Percentiles rank a stretch among this genome's conserved stretches.
Conservation (phyloP, 1,140 invertebrate species). For the Neodiprion virginianus region DNA sequence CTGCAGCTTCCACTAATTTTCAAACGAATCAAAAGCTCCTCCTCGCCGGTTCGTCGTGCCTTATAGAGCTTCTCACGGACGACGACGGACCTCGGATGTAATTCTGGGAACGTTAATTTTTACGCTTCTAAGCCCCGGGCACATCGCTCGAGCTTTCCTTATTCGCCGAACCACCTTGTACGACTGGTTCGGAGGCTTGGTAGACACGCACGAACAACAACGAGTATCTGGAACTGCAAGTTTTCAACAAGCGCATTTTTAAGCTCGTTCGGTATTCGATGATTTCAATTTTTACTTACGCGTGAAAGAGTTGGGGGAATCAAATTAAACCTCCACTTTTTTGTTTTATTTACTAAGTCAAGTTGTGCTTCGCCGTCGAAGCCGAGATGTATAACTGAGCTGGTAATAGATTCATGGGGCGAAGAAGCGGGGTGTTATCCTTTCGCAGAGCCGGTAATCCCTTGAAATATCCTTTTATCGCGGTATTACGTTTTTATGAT, state of each 20-base stretch:
- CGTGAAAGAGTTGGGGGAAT: too few species aligned
- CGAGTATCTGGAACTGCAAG: too few species aligned
- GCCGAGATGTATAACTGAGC: not conserved
- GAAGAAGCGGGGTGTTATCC: not conserved
- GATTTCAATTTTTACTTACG: too few species aligned
- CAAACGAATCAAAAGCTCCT: slow-evolving; percentile 3
- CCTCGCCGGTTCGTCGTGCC: too few species aligned
- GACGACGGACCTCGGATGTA: not conserved
- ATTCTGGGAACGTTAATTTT: not conserved
- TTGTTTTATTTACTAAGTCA: too few species aligned
- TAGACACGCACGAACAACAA: too few species aligned
- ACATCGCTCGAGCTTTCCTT: not conserved
- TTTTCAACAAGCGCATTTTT: too few species aligned
- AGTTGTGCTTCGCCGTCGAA: too few species aligned
- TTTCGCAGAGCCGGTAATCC: not conserved
- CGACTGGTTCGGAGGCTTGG: not conserved
- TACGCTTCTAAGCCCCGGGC: not conserved
- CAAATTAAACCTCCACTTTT: too few species aligned
- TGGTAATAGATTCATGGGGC: not conserved
- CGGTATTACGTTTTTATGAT: not conserved
- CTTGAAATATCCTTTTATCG: slow-evolving; percentile 1
- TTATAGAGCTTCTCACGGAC: not conserved
- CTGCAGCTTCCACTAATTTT: too few species aligned
- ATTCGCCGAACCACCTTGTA: not conserved
- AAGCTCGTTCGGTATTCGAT: too few species aligned